These are phyloP conservation scores for Eristalinus aeneus DNA, from an alignment of 2,888 invertebrate genomes.

Conservation along the genomic window DNA sequence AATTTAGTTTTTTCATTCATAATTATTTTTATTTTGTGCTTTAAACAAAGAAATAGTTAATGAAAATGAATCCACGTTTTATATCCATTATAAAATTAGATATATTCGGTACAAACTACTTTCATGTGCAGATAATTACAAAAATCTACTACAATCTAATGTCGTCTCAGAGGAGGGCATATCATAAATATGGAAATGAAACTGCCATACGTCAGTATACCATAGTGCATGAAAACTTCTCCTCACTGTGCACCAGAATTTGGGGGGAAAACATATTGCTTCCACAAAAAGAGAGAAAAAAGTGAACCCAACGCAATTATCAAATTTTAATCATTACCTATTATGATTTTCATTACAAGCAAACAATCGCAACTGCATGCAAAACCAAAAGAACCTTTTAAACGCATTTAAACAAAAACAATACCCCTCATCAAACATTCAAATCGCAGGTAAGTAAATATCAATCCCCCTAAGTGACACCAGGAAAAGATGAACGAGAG, in stretches of 20 bases:
- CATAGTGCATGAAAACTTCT: constrained; percentile 53
- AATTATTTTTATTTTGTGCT: too few species aligned
- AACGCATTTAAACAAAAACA: constrained; percentile 14
- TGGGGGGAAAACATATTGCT: constrained; percentile 62
- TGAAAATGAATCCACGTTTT: too few species aligned
- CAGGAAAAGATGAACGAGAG: constrained; percentile 29
- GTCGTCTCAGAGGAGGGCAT: constrained; percentile 31
- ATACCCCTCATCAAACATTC: constrained; percentile 26
- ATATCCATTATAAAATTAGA: too few species aligned
- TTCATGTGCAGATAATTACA: neutral
- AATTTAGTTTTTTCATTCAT: too few species aligned
- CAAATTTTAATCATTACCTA: constrained; percentile 27
- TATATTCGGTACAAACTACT: constrained; percentile 25
- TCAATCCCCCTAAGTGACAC: constrained; percentile 31
- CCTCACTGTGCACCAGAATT: constrained; percentile 39
- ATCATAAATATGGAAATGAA: constrained; percentile 8
- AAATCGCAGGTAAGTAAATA: constrained; percentile 62
- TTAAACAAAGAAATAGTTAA: too few species aligned
- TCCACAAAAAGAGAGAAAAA: neutral
- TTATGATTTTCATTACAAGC: constrained; percentile 44
- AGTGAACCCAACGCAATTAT: constrained; percentile 40
- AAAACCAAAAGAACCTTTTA: constrained; percentile 18
- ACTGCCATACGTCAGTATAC: constrained; percentile 58
- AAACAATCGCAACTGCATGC: constrained; percentile 8
- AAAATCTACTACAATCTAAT: constrained; percentile 54